Base-by-base conservation (phyloP, 2,113 vertebrate genomes). In the Cephalopholis sonnerati region DNA sequence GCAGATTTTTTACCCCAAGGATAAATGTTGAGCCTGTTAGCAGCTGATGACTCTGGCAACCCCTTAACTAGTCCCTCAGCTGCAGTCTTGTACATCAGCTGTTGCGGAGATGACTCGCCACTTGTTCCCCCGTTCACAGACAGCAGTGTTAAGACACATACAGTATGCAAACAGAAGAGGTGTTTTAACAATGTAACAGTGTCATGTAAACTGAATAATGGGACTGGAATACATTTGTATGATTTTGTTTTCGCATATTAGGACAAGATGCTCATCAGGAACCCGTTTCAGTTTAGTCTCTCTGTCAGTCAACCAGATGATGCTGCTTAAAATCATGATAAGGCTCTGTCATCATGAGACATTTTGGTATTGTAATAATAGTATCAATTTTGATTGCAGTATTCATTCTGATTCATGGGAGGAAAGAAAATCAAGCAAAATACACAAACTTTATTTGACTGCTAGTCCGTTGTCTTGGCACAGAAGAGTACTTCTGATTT, bases 21-120 rank as follows among this genome's bases (percentile, higher is more conserved):
- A 74, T 53, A 57, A 57, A 74, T 53, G 22, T 58, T 67, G 57
- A 63, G 76, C 74, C 50, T 25, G 36, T 78, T 70, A 67, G 54
- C 57, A 74, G 76, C 44, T 58, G 77, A 71, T 59, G 44, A 41
- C 41, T 71, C 27, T 68, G 44, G 25, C 57, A 65, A 15, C 66
- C 15, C 48, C 18, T 25, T 58, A 54, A 55, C 44, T 61, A 1
- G 48, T 50, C 51, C 46, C 44, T 72, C 29, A 20, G 36, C 67
- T 46, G 0, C 36, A 36, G 27, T 48, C 72, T 22, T 25, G 24
- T 67, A 5, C 54, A 65, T 77, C 13, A 89, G 68, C 86, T 77
- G 71, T 58, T 58, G 54, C 25, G 27, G 50, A 59, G 74, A 82
- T 67, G 64, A 57, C 65, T 58, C 4, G 9, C 51, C 61, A 29